Evolutionary conservation across 2,113 vertebrate genomes (phyloP).

Genomic region (Leiothrix lutea): DNA sequence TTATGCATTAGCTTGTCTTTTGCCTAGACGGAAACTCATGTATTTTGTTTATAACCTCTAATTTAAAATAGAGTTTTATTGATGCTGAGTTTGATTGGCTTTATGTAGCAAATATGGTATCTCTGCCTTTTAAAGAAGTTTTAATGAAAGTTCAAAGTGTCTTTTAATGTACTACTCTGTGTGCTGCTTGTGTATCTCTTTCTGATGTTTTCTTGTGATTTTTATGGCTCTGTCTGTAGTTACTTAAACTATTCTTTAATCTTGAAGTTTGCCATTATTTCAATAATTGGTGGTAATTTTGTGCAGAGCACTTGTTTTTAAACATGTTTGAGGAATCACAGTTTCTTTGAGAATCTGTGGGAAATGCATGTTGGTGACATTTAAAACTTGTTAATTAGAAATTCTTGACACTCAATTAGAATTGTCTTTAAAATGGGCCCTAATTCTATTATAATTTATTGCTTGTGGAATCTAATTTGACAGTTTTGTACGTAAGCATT

Average conservation of each 20-base stretch:
- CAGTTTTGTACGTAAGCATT: neutral
- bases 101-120: neutral
- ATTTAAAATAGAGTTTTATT: neutral
- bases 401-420: neutral
- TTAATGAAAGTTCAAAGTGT: neutral
- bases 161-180: neutral
- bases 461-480: neutral
- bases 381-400: neutral
- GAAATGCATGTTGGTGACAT: neutral
- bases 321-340: neutral
- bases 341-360: neutral
- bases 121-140: neutral
- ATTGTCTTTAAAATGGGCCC: neutral
- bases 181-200: neutral
- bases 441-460: neutral
- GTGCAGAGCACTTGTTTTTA: neutral
- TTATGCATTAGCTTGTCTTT: neutral
- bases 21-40: neutral
- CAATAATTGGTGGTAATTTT: neutral
- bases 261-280: neutral
- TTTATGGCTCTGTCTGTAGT: neutral
- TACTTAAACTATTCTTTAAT: neutral
- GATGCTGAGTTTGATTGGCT: neutral
- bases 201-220: neutral
- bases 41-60: neutral